These are phyloP conservation scores for Hyles vespertilio DNA, from an alignment of 1,140 invertebrate species.

Conservation along the genomic window DNA sequence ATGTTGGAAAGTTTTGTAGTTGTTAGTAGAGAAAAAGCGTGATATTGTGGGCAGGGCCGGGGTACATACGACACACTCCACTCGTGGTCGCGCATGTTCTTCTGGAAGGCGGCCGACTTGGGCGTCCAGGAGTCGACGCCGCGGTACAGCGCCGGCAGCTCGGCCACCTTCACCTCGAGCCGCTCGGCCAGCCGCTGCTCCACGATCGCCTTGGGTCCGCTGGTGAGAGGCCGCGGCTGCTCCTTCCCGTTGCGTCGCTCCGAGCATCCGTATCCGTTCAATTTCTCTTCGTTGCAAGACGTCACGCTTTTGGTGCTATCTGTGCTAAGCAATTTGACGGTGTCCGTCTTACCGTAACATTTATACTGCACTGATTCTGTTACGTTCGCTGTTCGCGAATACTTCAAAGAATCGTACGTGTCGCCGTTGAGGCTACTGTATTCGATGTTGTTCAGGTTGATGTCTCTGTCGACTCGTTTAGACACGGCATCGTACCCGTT, in stretches of 20 bases:
- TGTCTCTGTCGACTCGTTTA: constrained; percentile 62
- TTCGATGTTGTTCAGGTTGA: constrained; percentile 62
- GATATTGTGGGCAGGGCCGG: not conserved
- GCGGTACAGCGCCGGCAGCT: constrained; percentile 79
- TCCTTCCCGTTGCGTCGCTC: constrained; percentile 53
- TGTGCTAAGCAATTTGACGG: constrained; percentile 67
- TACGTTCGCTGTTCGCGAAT: constrained; percentile 68
- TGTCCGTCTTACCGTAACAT: constrained; percentile 65
- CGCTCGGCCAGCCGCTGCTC: constrained; percentile 62
- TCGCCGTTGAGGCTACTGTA: constrained; percentile 62
- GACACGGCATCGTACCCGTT: constrained; percentile 54
- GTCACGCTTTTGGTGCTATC: constrained; percentile 66
- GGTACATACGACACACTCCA: constrained; percentile 76
- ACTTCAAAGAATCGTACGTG: constrained; percentile 66
- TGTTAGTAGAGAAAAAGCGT: constrained; percentile 6
- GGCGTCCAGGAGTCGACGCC: constrained; percentile 79
- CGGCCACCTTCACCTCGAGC: constrained; percentile 71
- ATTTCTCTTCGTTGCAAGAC: constrained; percentile 64
- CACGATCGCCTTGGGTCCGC: constrained; percentile 56
- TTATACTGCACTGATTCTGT: constrained; percentile 69
- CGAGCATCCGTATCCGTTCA: constrained; percentile 44
- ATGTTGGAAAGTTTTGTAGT: not conserved
- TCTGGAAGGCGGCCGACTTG: constrained; percentile 76
- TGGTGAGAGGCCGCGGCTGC: constrained; percentile 55
- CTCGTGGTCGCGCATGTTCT: constrained; percentile 74